Percentiles rank a stretch among this genome's conserved stretches.
Conservation (phyloP, 2,888 invertebrate genomes). For the Griposia aprilina region DNA sequence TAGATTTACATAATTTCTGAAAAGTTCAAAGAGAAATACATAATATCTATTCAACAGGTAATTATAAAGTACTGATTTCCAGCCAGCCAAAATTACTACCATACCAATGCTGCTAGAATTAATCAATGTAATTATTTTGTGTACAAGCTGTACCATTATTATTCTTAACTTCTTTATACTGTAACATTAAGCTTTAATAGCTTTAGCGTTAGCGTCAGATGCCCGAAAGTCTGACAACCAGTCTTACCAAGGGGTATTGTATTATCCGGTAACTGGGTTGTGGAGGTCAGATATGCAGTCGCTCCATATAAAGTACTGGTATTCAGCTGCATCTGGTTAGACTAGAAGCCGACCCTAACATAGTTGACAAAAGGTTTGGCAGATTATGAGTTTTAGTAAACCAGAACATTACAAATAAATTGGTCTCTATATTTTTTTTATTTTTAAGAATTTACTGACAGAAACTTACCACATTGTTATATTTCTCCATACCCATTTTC, state of each 20-base stretch:
- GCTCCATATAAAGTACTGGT: too few species aligned
- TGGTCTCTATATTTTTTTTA: too few species aligned
- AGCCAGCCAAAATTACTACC: neutral
- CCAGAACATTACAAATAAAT: neutral
- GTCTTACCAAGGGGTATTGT: too few species aligned
- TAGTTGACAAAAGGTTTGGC: too few species aligned
- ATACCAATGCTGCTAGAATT: neutral
- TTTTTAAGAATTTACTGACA: neutral
- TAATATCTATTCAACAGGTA: neutral
- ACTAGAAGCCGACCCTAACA: too few species aligned
- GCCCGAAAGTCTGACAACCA: too few species aligned
- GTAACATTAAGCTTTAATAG: neutral
- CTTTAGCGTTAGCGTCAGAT: too few species aligned
- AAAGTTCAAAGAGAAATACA: neutral
- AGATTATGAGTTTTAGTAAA: neutral
- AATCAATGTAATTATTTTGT: neutral
- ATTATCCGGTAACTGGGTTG: too few species aligned
- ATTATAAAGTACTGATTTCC: neutral
- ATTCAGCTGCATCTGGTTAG: too few species aligned
- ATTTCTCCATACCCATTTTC: conserved; percentile 84
- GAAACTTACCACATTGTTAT: conserved; percentile 75
- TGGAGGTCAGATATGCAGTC: too few species aligned
- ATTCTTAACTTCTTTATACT: neutral
- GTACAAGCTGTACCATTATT: neutral
- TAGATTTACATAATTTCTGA: neutral